phyloP scores from a whole-genome alignment of 37 sponge, comb jelly and placozoan genomes.

The Crambe crambe region DNA sequence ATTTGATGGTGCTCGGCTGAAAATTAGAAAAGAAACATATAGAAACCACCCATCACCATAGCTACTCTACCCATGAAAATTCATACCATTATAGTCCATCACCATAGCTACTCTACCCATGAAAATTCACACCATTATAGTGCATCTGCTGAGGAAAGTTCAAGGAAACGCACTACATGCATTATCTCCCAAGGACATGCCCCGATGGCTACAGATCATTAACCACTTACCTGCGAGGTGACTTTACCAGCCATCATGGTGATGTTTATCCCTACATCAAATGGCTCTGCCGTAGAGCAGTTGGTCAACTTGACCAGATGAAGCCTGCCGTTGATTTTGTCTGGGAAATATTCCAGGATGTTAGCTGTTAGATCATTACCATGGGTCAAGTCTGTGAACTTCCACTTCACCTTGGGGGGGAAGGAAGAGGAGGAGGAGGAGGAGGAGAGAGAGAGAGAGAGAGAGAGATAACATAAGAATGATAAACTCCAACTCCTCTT shows the following conservation, averaged over 20 bases:
- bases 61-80: background rate
- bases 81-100: too few species aligned
- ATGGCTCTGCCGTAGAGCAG: background rate
- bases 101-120: too few species aligned
- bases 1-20: slow-evolving; percentile 5
- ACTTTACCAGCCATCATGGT: background rate
- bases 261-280: background rate
- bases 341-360: background rate
- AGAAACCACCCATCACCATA: background rate
- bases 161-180: background rate
- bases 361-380: background rate
- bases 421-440: background rate
- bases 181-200: background rate
- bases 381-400: slow-evolving; percentile 1
- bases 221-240: background rate
- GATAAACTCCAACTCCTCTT: background rate
- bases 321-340: background rate
- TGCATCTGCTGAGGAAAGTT: too few species aligned
- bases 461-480: background rate
- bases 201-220: background rate
- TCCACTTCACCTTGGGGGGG: slow-evolving; percentile 1
- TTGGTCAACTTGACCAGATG: background rate
- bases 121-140: too few species aligned
- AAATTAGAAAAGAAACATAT: background rate
- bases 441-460: background rate